Percentiles rank a stretch among this genome's conserved stretches.
Conservation (phyloP, 2,113 vertebrate genomes). For the Plestiodon gilberti region DNA sequence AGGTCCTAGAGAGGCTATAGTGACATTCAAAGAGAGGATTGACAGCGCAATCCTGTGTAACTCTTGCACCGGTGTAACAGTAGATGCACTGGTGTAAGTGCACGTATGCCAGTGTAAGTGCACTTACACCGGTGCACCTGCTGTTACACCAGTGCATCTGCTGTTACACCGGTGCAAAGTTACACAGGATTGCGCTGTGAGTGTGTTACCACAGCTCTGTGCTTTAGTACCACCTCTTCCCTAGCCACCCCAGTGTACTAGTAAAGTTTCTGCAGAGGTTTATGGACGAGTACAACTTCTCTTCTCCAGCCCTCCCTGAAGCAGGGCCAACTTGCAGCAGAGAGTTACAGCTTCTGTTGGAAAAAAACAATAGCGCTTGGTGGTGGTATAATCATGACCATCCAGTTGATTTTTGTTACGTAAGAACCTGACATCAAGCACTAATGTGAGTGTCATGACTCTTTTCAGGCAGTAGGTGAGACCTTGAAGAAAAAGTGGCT, state of each 20-base stretch:
- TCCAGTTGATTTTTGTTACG: constrained; percentile 31
- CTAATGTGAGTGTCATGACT: constrained; percentile 84
- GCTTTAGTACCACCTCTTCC: not conserved
- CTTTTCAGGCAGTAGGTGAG: constrained; percentile 89
- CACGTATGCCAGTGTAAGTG: no score
- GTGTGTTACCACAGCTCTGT: not conserved
- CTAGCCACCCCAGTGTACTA: not conserved
- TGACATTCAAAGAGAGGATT: not conserved
- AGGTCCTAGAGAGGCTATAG: not conserved
- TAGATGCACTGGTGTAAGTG: no score
- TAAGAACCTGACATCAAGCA: constrained; percentile 60
- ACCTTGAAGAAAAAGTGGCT: constrained; percentile 90
- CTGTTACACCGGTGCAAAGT: no score
- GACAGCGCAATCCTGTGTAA: no score
- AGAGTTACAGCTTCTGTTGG: not conserved
- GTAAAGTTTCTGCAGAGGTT: not conserved
- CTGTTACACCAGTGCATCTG: no score
- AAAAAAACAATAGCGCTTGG: not conserved
- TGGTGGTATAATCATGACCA: constrained; percentile 25
- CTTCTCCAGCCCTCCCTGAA: not conserved
- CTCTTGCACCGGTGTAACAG: no score
- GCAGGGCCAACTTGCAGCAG: no score
- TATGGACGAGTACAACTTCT: not conserved
- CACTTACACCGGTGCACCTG: no score
- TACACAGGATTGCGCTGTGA: no score